A percentile compares a stretch with the other conserved stretches of the same genome.
Evolutionary conservation across 2,113 vertebrate genomes (phyloP).

Genomic region (Scomber scombrus): DNA sequence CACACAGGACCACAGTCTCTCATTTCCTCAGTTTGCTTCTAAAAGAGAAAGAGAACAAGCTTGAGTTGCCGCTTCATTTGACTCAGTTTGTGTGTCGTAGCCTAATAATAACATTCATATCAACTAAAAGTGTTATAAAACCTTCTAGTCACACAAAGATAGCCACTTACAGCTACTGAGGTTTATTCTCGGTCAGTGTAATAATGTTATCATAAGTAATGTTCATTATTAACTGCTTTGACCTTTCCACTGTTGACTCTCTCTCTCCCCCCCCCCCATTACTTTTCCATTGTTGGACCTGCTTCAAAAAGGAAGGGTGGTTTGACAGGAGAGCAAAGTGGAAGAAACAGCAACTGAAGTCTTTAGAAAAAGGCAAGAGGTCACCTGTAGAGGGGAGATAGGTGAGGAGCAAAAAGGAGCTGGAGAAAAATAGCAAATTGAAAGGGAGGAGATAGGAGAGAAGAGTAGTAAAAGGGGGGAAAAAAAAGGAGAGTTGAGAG

Average conservation of each 20-base stretch:
- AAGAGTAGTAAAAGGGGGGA: not conserved
- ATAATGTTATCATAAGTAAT: slow-evolving; percentile 36
- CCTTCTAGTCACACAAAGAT: not conserved
- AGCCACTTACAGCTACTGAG: not conserved
- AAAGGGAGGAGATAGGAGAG: slow-evolving; percentile 19
- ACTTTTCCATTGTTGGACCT: slow-evolving; percentile 30
- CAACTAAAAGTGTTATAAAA: not conserved
- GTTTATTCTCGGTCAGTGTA: not conserved
- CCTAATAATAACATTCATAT: slow-evolving; percentile 12
- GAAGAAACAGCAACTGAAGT: slow-evolving; percentile 16
- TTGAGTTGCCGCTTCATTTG: not conserved
- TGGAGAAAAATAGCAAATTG: not conserved
- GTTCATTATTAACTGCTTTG: slow-evolving; percentile 33
- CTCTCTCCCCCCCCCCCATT: not conserved
- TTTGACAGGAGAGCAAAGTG: not conserved
- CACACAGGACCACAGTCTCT: not conserved
- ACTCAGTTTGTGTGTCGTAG: not conserved
- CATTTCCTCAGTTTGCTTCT: slow-evolving; percentile 29
- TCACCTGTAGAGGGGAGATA: not conserved
- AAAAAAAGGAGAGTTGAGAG: not conserved
- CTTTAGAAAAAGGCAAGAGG: not conserved
- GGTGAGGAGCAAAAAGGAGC: not conserved
- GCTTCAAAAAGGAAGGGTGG: slow-evolving; percentile 26
- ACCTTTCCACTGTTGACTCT: slow-evolving; percentile 4
- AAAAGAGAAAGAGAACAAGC: not conserved